Percentiles rank a stretch among this genome's conserved stretches.
Conservation (phyloP, 1,140 invertebrate genomes). For the Micrasema minimum region DNA sequence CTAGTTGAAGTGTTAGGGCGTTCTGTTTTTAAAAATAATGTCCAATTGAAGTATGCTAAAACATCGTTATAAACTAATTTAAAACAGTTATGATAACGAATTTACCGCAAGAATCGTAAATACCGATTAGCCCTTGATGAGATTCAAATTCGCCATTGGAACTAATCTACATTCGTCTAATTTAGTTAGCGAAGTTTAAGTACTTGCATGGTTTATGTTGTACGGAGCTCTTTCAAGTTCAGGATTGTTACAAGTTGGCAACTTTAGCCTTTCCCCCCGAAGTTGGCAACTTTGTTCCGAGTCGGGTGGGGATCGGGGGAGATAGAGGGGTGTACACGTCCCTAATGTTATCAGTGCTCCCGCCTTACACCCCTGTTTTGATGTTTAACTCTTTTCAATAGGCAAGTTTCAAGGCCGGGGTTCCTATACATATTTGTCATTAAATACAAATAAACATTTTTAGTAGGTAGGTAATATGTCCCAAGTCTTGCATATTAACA, state of each 20-base stretch:
- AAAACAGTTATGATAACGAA: background rate
- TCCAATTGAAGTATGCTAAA: no score
- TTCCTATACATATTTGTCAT: no score
- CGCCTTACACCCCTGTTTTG: background rate
- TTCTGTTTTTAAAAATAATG: no score
- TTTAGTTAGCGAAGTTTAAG: constrained; percentile 26
- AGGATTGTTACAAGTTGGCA: constrained; percentile 30
- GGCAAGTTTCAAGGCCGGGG: no score
- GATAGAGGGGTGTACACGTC: background rate
- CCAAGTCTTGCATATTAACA: no score
- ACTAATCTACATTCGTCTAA: constrained; percentile 32
- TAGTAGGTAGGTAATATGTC: no score
- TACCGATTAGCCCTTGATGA: constrained; percentile 21
- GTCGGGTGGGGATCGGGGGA: background rate
- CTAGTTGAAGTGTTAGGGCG: no score
- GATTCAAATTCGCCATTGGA: constrained; percentile 14
- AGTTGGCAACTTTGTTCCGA: background rate
- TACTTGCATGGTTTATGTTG: constrained; percentile 28
- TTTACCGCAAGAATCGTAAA: background rate
- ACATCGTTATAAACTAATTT: no score
- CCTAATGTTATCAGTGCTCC: constrained; percentile 4
- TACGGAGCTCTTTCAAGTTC: constrained; percentile 30
- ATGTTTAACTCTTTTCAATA: background rate
- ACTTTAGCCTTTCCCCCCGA: background rate
- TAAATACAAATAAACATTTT: no score